A percentile compares a stretch with the other conserved stretches of the same genome.
Conservation (phyloP, 2,113 vertebrate species). For the Petrocephalus zakoni region DNA sequence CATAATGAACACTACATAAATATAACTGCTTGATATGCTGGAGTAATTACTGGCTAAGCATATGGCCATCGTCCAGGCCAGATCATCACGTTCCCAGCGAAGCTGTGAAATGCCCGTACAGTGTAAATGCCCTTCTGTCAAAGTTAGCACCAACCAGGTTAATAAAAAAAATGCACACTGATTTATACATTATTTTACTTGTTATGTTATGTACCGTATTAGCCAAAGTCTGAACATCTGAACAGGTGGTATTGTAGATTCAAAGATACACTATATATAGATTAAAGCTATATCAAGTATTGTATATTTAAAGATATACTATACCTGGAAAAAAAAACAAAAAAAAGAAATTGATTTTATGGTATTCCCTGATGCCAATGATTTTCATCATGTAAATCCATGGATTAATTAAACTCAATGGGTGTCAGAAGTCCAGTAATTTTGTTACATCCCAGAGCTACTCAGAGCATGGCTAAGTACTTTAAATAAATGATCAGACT, state of each 20-base stretch:
- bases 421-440: background rate
- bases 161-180: background rate
- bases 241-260: background rate
- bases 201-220: background rate
- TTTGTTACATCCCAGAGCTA: background rate
- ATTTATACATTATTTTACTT: background rate
- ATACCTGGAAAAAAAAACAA: background rate
- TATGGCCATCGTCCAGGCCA: background rate
- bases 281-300: too few relatives aligned
- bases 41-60: background rate
- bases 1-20: background rate
- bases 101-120: background rate
- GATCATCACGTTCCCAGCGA: background rate
- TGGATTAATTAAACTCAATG: background rate
- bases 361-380: background rate
- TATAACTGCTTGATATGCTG: background rate
- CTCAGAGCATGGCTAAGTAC: background rate
- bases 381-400: background rate
- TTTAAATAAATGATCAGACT: conserved; percentile 6
- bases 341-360: background rate
- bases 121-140: background rate
- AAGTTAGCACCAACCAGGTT: background rate
- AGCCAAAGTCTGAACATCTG: background rate
- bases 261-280: background rate
- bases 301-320: background rate